A percentile compares a stretch with the other conserved stretches of the same genome.
Evolutionary conservation across 2,888 invertebrate species (phyloP).

Genomic region (Slavum lentiscoides): DNA sequence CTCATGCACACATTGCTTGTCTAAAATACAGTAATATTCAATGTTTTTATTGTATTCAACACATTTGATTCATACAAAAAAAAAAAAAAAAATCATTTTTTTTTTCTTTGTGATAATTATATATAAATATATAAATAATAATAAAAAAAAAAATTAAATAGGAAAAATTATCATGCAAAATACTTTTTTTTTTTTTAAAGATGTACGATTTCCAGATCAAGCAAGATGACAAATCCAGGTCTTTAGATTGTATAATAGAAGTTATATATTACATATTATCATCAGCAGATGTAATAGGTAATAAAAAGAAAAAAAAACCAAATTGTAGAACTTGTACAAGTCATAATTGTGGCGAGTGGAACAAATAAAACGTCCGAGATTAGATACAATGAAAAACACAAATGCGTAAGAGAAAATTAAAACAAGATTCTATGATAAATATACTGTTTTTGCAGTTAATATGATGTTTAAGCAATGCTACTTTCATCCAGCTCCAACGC

Average conservation of each 20-base stretch:
- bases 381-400: slow-evolving; percentile 52
- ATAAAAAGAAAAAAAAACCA: slow-evolving; percentile 45
- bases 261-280: slow-evolving; percentile 41
- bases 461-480: slow-evolving; percentile 47
- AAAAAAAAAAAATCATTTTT: slow-evolving; percentile 43
- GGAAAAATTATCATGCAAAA: slow-evolving; percentile 51
- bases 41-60: slow-evolving; percentile 47
- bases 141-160: slow-evolving; percentile 45
- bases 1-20: slow-evolving; percentile 51
- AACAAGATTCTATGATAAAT: slow-evolving; percentile 53
- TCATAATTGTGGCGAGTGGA: slow-evolving; percentile 47
- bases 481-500: slow-evolving; percentile 44
- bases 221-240: slow-evolving; percentile 49
- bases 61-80: slow-evolving; percentile 51
- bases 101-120: slow-evolving; percentile 41
- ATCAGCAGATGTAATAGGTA: slow-evolving; percentile 45
- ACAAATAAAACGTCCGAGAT: slow-evolving; percentile 52
- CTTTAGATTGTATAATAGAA: slow-evolving; percentile 30
- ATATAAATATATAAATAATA: not conserved
- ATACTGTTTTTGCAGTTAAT: slow-evolving; percentile 44
- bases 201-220: slow-evolving; percentile 48
- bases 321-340: slow-evolving; percentile 45
- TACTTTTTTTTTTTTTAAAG: slow-evolving; percentile 35
- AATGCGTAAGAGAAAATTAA: slow-evolving; percentile 53
- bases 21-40: slow-evolving; percentile 51